A percentile compares a stretch with the other conserved stretches of the same genome.
Evolutionary conservation across 2,797 vertebrate genomes (phyloP).

Genomic region (Rhabdophis nuchalis): DNA sequence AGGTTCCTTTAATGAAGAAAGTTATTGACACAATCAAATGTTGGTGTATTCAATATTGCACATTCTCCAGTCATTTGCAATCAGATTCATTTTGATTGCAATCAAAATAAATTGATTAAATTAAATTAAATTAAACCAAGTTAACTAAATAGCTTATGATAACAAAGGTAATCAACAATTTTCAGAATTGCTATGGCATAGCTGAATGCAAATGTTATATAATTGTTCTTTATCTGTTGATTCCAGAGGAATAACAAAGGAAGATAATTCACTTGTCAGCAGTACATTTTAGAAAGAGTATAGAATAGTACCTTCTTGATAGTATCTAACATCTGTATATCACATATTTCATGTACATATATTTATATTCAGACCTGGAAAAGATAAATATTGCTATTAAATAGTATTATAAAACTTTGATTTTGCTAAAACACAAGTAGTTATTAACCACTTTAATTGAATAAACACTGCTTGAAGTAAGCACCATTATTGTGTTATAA

Average conservation of each 20-base stretch:
- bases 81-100: not conserved
- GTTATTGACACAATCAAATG: slow-evolving; percentile 17
- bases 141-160: not conserved
- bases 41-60: not conserved
- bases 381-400: not conserved
- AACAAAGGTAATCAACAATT: not conserved
- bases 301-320: not conserved
- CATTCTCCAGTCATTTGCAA: not conserved
- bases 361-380: not conserved
- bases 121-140: not conserved
- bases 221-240: not conserved
- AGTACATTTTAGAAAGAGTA: not conserved
- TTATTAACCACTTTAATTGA: not conserved
- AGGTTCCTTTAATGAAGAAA: slow-evolving; percentile 7
- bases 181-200: not conserved
- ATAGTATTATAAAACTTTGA: not conserved
- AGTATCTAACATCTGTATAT: not conserved
- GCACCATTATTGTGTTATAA: not conserved
- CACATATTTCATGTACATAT: not conserved
- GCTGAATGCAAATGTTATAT: slow-evolving; percentile 3
- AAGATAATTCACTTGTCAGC: not conserved
- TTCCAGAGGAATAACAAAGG: not conserved
- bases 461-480: not conserved
- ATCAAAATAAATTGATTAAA: not conserved
- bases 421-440: not conserved